Conservation (phyloP, 2,113 vertebrate species). For the Sisor rabdophorus region DNA sequence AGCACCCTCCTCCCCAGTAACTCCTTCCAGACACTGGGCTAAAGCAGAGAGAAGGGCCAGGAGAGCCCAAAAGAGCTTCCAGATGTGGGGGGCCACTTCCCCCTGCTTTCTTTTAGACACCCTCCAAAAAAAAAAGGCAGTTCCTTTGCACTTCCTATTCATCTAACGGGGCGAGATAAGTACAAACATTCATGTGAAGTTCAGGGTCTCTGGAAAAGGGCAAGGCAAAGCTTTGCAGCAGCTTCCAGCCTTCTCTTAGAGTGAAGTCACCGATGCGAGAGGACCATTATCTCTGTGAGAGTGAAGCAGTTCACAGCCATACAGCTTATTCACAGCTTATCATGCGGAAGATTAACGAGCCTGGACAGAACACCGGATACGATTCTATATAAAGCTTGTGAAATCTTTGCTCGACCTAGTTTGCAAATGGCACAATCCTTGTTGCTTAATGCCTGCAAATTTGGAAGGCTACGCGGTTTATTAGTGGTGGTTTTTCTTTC, state of each 20-base stretch:
- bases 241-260: conserved; percentile 27
- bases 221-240: conserved; percentile 18
- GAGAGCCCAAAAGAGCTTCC: conserved; percentile 63
- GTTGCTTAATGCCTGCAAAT: too few relatives aligned
- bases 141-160: conserved; percentile 62
- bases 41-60: conserved; percentile 45
- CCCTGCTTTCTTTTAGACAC: conserved; percentile 31
- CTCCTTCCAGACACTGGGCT: conserved; percentile 59
- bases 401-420: conserved; percentile 8
- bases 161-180: conserved; percentile 49
- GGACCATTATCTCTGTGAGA: neutral
- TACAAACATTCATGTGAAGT: conserved; percentile 47
- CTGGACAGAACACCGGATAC: conserved; percentile 10
- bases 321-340: conserved; percentile 28
- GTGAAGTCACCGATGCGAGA: neutral
- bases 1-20: conserved; percentile 48
- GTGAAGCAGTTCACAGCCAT: conserved; percentile 24
- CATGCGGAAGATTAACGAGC: conserved; percentile 22
- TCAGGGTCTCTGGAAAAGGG: conserved; percentile 33
- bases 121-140: conserved; percentile 42
- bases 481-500: neutral
- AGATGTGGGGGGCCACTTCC: conserved; percentile 61
- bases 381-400: conserved; percentile 11
- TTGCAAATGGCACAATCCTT: neutral
- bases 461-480: neutral